Base-by-base conservation (phyloP, 2,888 invertebrate genomes). In the Pomacea canaliculata region DNA sequence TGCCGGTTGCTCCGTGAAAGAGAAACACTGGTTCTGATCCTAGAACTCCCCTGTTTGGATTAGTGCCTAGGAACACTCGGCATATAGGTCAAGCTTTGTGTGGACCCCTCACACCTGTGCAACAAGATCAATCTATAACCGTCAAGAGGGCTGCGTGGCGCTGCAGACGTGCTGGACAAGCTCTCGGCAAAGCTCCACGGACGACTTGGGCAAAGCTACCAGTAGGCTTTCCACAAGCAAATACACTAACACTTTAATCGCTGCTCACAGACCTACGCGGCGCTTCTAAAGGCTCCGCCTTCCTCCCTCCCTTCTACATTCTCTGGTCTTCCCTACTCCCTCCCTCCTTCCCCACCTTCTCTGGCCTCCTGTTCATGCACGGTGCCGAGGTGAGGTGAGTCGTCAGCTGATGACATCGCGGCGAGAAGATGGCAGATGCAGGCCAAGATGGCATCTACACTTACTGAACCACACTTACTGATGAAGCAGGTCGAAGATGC, bases 11-110 rank as follows among this genome's bases (percentile, higher is more conserved):
- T 66, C 65, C 56, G 51, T 65, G 48, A 72, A 72, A 72, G 72
- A 72, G 72, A 72, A 72, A 72, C 72, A 72, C n/a, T 72, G 46
- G 65, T 49, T 49, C n/a, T 65, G 37, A 46, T 68, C 62, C 62
- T 0, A 12, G 68, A 19, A 46, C 68, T 68, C 48, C 37, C 12
- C 18, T 68, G 27, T 46, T 46, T 19, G 68, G 68, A 68, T 68
- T 68, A 68, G 48, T 68, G 68, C 12, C 48, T 10, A 13, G 68
- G 37, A 71, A 60, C 59, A 16, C 59, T 37, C 37, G 60, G 18
- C 18, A 71, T 60, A 37, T 71, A 23, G 71, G 71, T 60, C 60
- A 60, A 59, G 71, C 59, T 62, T 71, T 71, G n/a, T 16, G 60
- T n/a, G 46, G 51, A 56, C 51, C 12, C 16, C 51, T 56, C 51